Percentiles rank a stretch among this genome's conserved stretches.
Conservation (phyloP, 2,888 invertebrate genomes). For the Patella ulyssiponensis region DNA sequence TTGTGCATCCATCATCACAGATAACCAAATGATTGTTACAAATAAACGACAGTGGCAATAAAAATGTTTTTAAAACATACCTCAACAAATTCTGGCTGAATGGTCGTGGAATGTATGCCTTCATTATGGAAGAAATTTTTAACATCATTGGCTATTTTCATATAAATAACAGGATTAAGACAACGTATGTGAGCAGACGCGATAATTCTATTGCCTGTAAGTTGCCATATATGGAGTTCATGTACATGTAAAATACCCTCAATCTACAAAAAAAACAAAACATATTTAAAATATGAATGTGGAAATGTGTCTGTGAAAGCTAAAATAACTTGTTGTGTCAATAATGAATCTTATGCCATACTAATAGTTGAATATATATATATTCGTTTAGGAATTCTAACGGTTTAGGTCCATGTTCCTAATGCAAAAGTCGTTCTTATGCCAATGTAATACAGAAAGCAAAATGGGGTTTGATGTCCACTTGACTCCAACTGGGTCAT, state of each 20-base stretch:
- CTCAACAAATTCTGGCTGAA: conserved; percentile 97
- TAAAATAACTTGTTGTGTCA: too few relatives aligned
- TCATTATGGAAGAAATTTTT: conserved; percentile 98
- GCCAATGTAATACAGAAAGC: too few relatives aligned
- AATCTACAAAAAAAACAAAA: conserved; percentile 72
- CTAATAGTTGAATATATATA: too few relatives aligned
- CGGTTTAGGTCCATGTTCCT: too few relatives aligned
- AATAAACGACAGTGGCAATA: too few relatives aligned
- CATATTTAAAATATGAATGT: not conserved
- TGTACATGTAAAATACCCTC: conserved; percentile 96
- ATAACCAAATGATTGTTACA: not conserved
- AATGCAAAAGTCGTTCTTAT: too few relatives aligned
- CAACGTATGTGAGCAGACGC: conserved; percentile 97
- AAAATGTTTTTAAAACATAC: conserved; percentile 39
- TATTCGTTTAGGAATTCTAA: too few relatives aligned
- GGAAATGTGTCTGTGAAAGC: too few relatives aligned
- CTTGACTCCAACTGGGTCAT: too few relatives aligned
- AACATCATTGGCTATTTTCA: conserved; percentile 95
- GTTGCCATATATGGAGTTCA: conserved; percentile 98
- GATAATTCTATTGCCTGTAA: conserved; percentile 95
- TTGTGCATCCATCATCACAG: not conserved
- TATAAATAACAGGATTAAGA: conserved; percentile 91
- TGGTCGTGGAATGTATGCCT: conserved; percentile 98
- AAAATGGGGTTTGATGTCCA: too few relatives aligned
- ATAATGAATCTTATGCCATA: too few relatives aligned